Evolutionary conservation across 2,888 invertebrate genomes (phyloP), one percentile per base, ranked within the genome.

Genomic region (Icerya purchasi): DNA sequence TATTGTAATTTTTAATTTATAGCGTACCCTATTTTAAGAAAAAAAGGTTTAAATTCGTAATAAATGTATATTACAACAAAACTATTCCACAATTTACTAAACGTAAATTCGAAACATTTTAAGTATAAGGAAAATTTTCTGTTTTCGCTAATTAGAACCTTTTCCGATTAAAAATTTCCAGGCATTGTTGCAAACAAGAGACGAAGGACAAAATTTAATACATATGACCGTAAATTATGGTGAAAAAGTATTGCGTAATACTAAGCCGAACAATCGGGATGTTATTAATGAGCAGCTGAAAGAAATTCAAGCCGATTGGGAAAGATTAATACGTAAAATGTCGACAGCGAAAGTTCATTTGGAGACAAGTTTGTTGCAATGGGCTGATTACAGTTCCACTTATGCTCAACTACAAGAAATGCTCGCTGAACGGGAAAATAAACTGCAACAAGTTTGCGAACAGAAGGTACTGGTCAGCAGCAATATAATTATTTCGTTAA

Each of bases 341-440:
- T 86, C 88, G 0, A 89, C 86, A 0, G 86, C 88, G 1, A 92
- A 92, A 72, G 90, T 90, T 18, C 84, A 88, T 67, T 72, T 94
- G 50, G 93, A 94, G 72, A 90, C 90, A 0, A 84, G 85, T 66
- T 74, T 92, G 18, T 75, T 93, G 51, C 92, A 94, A 78, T 94
- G 93, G 93, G 90, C 91, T 5, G 91, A 93, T 69, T 94, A 92
- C 71, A 91, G 88, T 69, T 91, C 91, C 59, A 91, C 90, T 61
- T 92, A 89, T 70, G 82, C 85, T 20, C 91, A 92, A 70, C 74
- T 94, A 22, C 86, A 91, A 68, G 87, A 91, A 77, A 93, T 94
- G 92, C 87, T 96, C 62, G 83, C 83, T 36, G 93, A 94, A 68
- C 80, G 91, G 66, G 92, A 93, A 75, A 87, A 88, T 3, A 89